Percentiles rank a stretch among this genome's conserved stretches.
Conservation (phyloP, 1,140 invertebrate genomes). For the Bombyx mori region ASM3026992v2 NC_085112.1:9229501-9230000, state of each 20-base stretch:
- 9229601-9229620: too few relatives aligned
- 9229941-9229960: conserved; percentile 50
- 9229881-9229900: neutral
- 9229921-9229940: conserved; percentile 22
- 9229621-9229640: too few relatives aligned
- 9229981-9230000: conserved; percentile 57
- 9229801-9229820: conserved; percentile 56
- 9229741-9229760: conserved; percentile 27
- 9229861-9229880: conserved; percentile 10
- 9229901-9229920: neutral
- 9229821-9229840: conserved; percentile 58
- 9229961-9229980: conserved; percentile 50
- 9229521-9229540: too few relatives aligned
- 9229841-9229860: conserved; percentile 60
- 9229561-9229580: too few relatives aligned
- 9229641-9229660: conserved; percentile 32
- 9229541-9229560: too few relatives aligned
- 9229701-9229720: conserved; percentile 21
- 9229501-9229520: too few relatives aligned
- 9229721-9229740: conserved; percentile 27
- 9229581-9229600: too few relatives aligned
- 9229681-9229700: conserved; percentile 31
- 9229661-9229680: conserved; percentile 48
- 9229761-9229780: conserved; percentile 54
- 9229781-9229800: conserved; percentile 55